Conservation (phyloP, 92 coral and sea anemone genomes). For the Desmophyllum pertusum region DNA sequence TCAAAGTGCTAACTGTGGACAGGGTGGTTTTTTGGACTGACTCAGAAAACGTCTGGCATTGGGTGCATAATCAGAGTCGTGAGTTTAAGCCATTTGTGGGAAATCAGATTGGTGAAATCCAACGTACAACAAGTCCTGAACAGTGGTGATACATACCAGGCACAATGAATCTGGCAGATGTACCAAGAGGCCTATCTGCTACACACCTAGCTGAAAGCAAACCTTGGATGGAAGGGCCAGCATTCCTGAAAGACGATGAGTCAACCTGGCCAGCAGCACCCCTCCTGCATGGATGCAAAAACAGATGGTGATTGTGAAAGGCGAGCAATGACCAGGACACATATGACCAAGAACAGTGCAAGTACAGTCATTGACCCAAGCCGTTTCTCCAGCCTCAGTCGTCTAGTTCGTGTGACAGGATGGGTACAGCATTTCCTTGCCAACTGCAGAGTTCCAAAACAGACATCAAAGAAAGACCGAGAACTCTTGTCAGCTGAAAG, state of each 20-base stretch:
- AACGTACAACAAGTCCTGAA: slow-evolving; percentile 45
- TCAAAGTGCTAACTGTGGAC: slow-evolving; percentile 45
- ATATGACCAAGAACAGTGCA: background rate
- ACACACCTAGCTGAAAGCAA: background rate
- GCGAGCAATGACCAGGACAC: background rate
- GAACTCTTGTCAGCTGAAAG: slow-evolving; percentile 6
- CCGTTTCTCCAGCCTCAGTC: slow-evolving; percentile 42
- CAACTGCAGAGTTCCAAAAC: slow-evolving; percentile 28
- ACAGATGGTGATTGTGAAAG: too few relatives aligned
- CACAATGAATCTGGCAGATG: slow-evolving; percentile 32
- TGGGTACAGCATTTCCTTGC: slow-evolving; percentile 38
- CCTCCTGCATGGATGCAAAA: too few relatives aligned
- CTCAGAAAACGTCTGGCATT: slow-evolving; percentile 58
- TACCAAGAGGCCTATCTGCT: slow-evolving; percentile 16
- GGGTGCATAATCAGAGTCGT: slow-evolving; percentile 61
- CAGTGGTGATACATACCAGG: slow-evolving; percentile 40
- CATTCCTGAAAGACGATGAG: background rate
- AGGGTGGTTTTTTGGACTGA: slow-evolving; percentile 45
- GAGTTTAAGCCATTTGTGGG: slow-evolving; percentile 50
- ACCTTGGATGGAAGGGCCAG: background rate
- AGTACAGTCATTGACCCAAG: slow-evolving; percentile 28
- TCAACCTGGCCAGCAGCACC: background rate
- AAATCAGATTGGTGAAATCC: slow-evolving; percentile 58
- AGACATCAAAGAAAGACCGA: background rate
- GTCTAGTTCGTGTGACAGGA: slow-evolving; percentile 48